Evolutionary conservation across 2,888 invertebrate species (phyloP), one percentile per base, ranked within the genome.

Genomic region (Taphrorychus bicolor): DNA sequence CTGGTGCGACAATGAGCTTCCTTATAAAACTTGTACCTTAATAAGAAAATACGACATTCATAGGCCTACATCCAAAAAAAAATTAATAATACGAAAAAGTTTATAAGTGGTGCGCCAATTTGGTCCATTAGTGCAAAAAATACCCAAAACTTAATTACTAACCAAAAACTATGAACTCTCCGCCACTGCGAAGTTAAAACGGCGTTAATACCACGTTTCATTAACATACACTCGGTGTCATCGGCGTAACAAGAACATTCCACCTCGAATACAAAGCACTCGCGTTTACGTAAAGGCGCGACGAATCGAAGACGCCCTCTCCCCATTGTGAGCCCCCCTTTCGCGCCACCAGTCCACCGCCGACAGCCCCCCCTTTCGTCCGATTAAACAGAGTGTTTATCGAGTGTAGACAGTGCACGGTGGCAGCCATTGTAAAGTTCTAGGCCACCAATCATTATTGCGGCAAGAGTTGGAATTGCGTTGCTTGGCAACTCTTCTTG

Each of bases 401-500:
- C 79, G 79, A 76, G 77, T 78, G 77, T 74, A 76, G 75, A 78
- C 77, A 73, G 73, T 72, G 70, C 73, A 61, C 68, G 69, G 58
- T 74, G 80, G 81, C 82, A 78, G 81, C 82, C 82, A 82, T 82
- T 82, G 82, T 80, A 77, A 80, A 80, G 77, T 77, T 79, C 77
- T 76, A 75, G 76, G 78, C 81, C 80, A 81, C 82, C 82, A 82
- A 82, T 82, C 82, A 81, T 82, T 82, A 81, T 77, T 79, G 80
- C 79, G 75, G 81, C 80, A 80, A 79, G 81, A 82, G 80, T 81
- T 81, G 80, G 80, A 79, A 79, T 78, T 77, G 76, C 77, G 82
- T 82, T 82, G 82, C 82, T 77, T 75, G 78, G 82, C 82, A 82
- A 82, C 82, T 78, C 48, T 66, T 57, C 48, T 66, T 57, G 54